Evolutionary conservation across 2,888 invertebrate species (phyloP).

Genomic region (Ferdinandea cuprea): DNA sequence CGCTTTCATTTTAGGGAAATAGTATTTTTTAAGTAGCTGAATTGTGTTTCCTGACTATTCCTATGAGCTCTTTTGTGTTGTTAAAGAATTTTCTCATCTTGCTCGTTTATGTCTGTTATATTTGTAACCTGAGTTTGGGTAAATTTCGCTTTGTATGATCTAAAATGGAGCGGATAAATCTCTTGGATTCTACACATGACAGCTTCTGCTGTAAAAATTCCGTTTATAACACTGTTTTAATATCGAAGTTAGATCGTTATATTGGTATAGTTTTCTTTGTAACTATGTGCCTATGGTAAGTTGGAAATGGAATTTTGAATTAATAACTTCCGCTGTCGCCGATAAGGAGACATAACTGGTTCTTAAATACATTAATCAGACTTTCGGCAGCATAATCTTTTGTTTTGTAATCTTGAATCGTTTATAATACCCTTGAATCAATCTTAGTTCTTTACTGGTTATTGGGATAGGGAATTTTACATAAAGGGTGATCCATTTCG

Average conservation of each 20-base stretch:
- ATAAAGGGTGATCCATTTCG: no score
- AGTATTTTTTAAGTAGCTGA: slow-evolving; percentile 43
- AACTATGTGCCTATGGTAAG: slow-evolving; percentile 18
- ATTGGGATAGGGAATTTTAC: no score
- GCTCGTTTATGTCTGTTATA: background rate
- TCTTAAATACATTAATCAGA: slow-evolving; percentile 42
- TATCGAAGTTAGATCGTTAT: slow-evolving; percentile 10
- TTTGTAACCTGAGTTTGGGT: slow-evolving; percentile 28
- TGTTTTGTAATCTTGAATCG: no score
- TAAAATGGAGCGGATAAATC: slow-evolving; percentile 6
- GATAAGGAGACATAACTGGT: background rate
- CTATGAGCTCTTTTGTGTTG: slow-evolving; percentile 38
- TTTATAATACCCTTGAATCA: no score
- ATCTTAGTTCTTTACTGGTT: no score
- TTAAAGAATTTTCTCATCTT: slow-evolving; percentile 17
- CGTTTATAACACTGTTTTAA: slow-evolving; percentile 17
- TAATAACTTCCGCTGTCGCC: background rate
- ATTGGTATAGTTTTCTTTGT: no score
- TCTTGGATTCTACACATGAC: slow-evolving; percentile 24
- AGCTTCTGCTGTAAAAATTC: slow-evolving; percentile 15
- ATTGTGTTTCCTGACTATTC: slow-evolving; percentile 40
- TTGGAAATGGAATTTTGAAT: slow-evolving; percentile 28
- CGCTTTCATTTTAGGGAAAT: slow-evolving; percentile 26
- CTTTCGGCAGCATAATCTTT: slow-evolving; percentile 20
- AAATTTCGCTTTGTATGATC: slow-evolving; percentile 4